Percentiles rank a stretch among this genome's conserved stretches.
Conservation (phyloP, 2,888 invertebrate genomes). For the Aphodius granarius region DNA sequence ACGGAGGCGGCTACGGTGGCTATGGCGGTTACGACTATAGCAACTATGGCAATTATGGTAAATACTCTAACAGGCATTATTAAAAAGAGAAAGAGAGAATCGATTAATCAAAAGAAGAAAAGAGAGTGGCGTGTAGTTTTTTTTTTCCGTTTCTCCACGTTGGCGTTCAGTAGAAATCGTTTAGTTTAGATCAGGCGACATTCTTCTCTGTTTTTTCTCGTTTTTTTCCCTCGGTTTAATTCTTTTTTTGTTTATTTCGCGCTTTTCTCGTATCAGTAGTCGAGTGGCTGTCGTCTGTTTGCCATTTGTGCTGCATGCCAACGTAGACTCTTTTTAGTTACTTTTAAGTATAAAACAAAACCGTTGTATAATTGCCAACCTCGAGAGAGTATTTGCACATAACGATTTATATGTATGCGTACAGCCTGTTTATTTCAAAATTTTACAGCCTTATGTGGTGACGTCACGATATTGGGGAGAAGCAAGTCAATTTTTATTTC, state of each 20-base stretch:
- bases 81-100: slow-evolving; percentile 15
- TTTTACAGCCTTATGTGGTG: too few species aligned
- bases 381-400: slow-evolving; percentile 38
- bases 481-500: too few species aligned
- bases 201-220: slow-evolving; percentile 7
- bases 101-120: slow-evolving; percentile 21
- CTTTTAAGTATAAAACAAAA: slow-evolving; percentile 18
- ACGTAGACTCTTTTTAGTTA: slow-evolving; percentile 30
- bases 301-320: slow-evolving; percentile 38
- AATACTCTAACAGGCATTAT: slow-evolving; percentile 56
- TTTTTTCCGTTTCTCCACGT: slow-evolving; percentile 5
- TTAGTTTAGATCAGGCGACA: not conserved
- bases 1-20: slow-evolving; percentile 76
- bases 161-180: slow-evolving; percentile 14
- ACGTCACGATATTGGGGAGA: too few species aligned
- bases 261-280: not conserved
- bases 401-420: slow-evolving; percentile 20
- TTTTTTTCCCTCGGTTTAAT: slow-evolving; percentile 13
- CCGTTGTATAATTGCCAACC: slow-evolving; percentile 31
- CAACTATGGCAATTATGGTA: slow-evolving; percentile 83
- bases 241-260: not conserved
- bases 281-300: slow-evolving; percentile 34
- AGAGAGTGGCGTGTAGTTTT: slow-evolving; percentile 22
- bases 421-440: too few species aligned
- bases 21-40: slow-evolving; percentile 82